These are phyloP conservation scores for Anniella stebbinsi DNA, from an alignment of 2,797 vertebrate genomes.

Conservation along the genomic window DNA sequence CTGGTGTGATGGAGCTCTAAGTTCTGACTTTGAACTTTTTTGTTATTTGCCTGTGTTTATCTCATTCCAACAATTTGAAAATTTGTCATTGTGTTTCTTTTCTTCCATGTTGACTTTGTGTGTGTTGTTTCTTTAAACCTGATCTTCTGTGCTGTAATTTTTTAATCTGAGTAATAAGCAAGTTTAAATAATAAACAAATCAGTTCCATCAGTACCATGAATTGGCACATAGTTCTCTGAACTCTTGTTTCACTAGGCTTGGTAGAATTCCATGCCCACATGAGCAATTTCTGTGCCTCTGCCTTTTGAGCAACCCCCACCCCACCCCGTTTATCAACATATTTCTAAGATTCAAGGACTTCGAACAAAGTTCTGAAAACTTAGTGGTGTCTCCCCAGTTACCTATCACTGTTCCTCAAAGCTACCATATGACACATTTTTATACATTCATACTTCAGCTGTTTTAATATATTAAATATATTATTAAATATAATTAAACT, in stretches of 20 bases:
- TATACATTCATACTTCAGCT: not conserved
- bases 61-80: not conserved
- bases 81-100: not conserved
- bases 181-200: not conserved
- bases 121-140: not conserved
- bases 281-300: not conserved
- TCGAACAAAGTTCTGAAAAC: not conserved
- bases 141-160: not conserved
- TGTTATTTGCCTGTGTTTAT: not conserved
- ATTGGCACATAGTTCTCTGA: not conserved
- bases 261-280: not conserved
- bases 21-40: not conserved
- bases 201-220: not conserved
- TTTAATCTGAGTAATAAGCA: not conserved
- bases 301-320: not conserved
- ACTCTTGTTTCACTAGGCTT: not conserved
- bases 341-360: not conserved
- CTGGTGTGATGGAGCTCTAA: no score
- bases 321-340: not conserved
- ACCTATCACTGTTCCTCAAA: not conserved
- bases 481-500: not conserved
- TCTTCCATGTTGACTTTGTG: not conserved
- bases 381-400: not conserved
- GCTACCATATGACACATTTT: not conserved
- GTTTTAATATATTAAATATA: not conserved